These are phyloP conservation scores for Istiophorus platypterus DNA, from an alignment of 2,113 vertebrate species.

Conservation along the genomic window DNA sequence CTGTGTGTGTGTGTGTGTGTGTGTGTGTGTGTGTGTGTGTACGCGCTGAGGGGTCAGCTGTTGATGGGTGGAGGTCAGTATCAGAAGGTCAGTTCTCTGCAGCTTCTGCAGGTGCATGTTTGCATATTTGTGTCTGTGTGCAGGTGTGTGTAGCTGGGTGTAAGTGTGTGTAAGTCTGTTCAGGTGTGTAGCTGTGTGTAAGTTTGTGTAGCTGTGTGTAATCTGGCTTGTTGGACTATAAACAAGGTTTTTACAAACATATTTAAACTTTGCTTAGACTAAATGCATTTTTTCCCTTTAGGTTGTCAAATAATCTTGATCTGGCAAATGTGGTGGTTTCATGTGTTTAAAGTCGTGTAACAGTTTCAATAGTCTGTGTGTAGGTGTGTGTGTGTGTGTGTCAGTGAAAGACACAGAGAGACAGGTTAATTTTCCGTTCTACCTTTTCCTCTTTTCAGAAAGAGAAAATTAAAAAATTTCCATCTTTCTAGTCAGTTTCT, in stretches of 20 bases:
- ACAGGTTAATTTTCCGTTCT: neutral
- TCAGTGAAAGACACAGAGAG: neutral
- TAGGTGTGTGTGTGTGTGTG: neutral
- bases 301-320: neutral
- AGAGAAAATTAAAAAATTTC: no score
- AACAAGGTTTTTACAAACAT: neutral
- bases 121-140: neutral
- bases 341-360: neutral
- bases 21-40: neutral
- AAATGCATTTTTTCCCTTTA: neutral
- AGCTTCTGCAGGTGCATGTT: constrained; percentile 5
- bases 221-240: neutral
- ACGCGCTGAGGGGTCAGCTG: neutral
- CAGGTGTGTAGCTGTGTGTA: no score
- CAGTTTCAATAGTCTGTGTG: no score
- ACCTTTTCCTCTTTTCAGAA: neutral
- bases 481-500: neutral
- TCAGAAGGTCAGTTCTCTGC: neutral
- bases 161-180: no score
- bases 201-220: neutral
- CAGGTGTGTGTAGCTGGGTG: no score
- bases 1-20: constrained; percentile 1
- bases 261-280: neutral
- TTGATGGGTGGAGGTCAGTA: constrained; percentile 15
- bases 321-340: no score